Conservation (phyloP, 2,113 vertebrate species). For the Phainopepla nitens region DNA sequence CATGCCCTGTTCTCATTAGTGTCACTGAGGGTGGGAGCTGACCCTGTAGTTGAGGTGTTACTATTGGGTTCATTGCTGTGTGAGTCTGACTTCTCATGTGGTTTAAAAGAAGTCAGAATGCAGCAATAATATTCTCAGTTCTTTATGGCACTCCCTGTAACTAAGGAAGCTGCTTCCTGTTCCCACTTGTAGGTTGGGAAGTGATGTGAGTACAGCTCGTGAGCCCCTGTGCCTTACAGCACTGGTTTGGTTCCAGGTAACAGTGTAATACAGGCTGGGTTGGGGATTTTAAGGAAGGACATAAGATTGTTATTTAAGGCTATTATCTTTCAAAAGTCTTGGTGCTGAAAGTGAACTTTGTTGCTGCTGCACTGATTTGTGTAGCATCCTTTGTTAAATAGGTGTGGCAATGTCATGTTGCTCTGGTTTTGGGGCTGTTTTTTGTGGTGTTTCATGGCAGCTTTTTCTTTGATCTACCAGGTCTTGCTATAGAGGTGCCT, state of each 20-base stretch:
- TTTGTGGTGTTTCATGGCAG: fast-evolving
- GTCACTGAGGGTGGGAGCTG: not conserved
- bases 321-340: not conserved
- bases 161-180: not conserved
- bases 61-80: not conserved
- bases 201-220: too few species aligned
- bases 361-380: not conserved
- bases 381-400: not conserved
- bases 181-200: not conserved
- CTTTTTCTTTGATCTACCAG: not conserved
- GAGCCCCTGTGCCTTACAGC: not conserved
- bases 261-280: fast-evolving
- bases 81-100: not conserved
- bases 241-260: not conserved
- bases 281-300: not conserved
- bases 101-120: not conserved
- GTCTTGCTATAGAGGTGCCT: not conserved
- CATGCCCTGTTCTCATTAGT: not conserved
- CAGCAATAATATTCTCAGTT: not conserved
- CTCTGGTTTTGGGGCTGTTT: not conserved
- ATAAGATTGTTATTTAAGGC: not conserved
- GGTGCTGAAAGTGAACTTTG: fast-evolving
- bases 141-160: not conserved
- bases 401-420: not conserved
- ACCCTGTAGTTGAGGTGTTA: fast-evolving